Evolutionary conservation across 2,888 invertebrate species (phyloP), one percentile per base, ranked within the genome.

Genomic region (Galeopsomyia nigrocyanea): DNA sequence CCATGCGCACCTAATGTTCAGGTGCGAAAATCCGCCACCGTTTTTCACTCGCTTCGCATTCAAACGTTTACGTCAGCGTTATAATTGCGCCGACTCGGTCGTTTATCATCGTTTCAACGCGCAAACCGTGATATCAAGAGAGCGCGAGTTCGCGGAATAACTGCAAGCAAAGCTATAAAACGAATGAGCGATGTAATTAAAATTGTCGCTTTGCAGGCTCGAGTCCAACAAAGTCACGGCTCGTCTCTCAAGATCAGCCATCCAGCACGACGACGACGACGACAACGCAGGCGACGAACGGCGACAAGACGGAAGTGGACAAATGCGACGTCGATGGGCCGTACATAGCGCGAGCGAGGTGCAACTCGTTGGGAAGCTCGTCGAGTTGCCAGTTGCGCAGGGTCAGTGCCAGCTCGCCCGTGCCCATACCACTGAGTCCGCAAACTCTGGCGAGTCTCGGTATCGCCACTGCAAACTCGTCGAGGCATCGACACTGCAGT

Each of bases 371-470:
- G 51, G 91, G 91, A 3, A 82, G 82, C 26, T 81, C 80, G 14
- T 62, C 77, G 73, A 71, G 78, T 71, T 72, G 80, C 61, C 17
- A 71, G 1, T 66, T 31, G 5, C 69, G 77, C 63, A 57, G 70
- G 16, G 62, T 63, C 17, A 78, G 78, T 16, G 74, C 70, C 16
- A 82, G 82, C 3, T 81, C 82, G 17, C 83, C 84, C 0, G 81
- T 85, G 16, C 82, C 84, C 3, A 82, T 83, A 51, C 82, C 85
- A 21, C 83, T 92, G 65, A 92, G 92, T 80, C 89, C 91, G 62
- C 90, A 91, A 83, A 90, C 92, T 2, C 88, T 91, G 80, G 87
- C 90, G 78, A 91, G 91, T 81, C 86, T 92, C 61, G 92, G 92
- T 16, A 87, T 92, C 77, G 89, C 89, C 75, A 88, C 88, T 71